Evolutionary conservation across 2,888 invertebrate species (phyloP), one percentile per base, ranked within the genome.

Genomic region (Tromatobia lineatoria): DNA sequence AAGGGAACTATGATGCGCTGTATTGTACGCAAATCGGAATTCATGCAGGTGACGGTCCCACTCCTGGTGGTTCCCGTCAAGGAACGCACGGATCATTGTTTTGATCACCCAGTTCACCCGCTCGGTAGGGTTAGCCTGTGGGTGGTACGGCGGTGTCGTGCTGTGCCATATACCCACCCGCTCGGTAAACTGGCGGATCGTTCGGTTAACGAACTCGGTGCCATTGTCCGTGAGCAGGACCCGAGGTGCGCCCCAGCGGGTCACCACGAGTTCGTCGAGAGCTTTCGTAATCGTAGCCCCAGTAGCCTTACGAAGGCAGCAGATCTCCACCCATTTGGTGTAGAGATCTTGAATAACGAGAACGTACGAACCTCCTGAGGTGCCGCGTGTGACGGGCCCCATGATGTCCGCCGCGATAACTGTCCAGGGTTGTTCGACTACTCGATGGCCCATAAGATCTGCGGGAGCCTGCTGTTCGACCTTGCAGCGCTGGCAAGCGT

Each of bases 101-200:
- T 89, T 87, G 0, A 90, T 0, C 0, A 83, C 84, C 20, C 88
- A 66, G 45, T 90, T 89, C 2, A 86, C 84, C 13, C 88, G 66
- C 75, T 91, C 90, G 0, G 86, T 85, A 0, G 89, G 90, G 73
- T 89, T 90, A 0, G 86, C 86, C 50, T 90, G 88, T 0, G 90
- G 86, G 78, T 89, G 87, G 47, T 89, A 87, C 0, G 67, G 80
- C 3, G 85, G 86, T 0, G 76, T 81, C 23, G 79, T 83, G 1
- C 66, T 25, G 11, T 83, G 73, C 0, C 15, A 25, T 0, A 87
- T 71, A 0, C 80, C 82, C n/a, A 76, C 82, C 0, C 74, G 73
- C 6, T 57, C 66, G 2, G 84, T 70, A 2, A 88, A 59, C 4
- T 73, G 20, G 3, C 59, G 54, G 7, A 89, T 78, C 3, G 75